Conservation (phyloP, 2,113 vertebrate species). For the Carollia perspicillata region DNA sequence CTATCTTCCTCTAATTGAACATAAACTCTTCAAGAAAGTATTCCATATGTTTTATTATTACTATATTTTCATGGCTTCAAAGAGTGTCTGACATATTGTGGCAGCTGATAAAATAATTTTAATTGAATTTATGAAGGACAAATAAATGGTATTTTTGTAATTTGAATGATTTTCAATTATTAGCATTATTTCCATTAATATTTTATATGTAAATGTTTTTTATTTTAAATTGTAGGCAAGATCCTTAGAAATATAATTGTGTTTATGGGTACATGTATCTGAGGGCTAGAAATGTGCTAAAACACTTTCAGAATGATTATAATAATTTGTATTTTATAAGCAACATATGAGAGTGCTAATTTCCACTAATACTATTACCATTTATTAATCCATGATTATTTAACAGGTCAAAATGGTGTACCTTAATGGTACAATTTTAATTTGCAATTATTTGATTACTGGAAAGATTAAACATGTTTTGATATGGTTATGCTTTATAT, state of each 20-base stretch:
- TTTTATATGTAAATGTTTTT: background rate
- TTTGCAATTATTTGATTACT: background rate
- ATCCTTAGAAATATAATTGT: background rate
- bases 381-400: background rate
- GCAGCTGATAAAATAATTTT: background rate
- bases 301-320: background rate
- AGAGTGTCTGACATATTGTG: background rate
- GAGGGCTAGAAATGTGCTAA: background rate
- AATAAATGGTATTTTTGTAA: background rate
- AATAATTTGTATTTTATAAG: slow-evolving; percentile 9
- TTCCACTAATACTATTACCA: background rate
- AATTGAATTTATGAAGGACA: background rate
- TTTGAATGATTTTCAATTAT: background rate
- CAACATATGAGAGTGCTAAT: background rate
- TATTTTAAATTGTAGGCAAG: background rate
- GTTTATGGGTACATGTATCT: background rate
- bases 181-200: background rate
- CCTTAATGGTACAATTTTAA: too few species aligned
- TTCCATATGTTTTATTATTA: background rate
- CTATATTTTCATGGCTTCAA: background rate
- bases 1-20: background rate
- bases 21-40: background rate
- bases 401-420: background rate
- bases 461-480: background rate
- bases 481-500: background rate